phyloP scores from a whole-genome alignment of 2,113 vertebrate genomes.

The Scatophagus argus region DNA sequence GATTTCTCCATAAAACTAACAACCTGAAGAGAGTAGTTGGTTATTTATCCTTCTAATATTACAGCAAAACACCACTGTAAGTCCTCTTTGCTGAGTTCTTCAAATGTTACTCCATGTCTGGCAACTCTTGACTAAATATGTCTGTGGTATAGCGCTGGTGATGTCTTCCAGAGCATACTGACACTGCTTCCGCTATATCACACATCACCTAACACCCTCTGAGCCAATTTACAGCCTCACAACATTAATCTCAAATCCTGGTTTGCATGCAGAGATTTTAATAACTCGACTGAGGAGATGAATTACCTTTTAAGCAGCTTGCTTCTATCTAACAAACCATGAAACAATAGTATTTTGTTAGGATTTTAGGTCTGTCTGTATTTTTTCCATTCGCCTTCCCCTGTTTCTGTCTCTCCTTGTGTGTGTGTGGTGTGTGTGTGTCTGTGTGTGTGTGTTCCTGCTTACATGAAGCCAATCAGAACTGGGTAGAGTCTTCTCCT shows the following conservation, averaged over 20 bases:
- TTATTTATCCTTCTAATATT: not conserved
- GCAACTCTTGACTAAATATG: not conserved
- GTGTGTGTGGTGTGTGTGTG: too few species aligned
- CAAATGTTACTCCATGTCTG: not conserved
- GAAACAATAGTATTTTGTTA: too few species aligned
- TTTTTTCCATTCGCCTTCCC: too few species aligned
- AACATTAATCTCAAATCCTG: constrained; percentile 13
- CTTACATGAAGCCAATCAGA: too few species aligned
- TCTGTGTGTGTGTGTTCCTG: too few species aligned
- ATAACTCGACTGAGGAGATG: not conserved
- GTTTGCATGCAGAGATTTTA: not conserved
- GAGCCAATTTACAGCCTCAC: constrained; percentile 8
- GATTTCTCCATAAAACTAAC: not conserved
- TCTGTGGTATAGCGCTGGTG: not conserved
- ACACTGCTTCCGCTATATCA: not conserved
- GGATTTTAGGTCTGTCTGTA: too few species aligned
- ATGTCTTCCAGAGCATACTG: not conserved
- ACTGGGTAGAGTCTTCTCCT: too few species aligned
- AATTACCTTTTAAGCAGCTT: not conserved
- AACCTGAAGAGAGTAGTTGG: not conserved
- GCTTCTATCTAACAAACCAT: not conserved
- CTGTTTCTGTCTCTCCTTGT: too few species aligned
- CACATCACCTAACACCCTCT: constrained; percentile 16
- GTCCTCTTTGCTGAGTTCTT: not conserved
- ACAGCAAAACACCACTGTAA: not conserved